phyloP scores from a whole-genome alignment of 2,113 vertebrate species.

The Callithrix jacchus region DNA sequence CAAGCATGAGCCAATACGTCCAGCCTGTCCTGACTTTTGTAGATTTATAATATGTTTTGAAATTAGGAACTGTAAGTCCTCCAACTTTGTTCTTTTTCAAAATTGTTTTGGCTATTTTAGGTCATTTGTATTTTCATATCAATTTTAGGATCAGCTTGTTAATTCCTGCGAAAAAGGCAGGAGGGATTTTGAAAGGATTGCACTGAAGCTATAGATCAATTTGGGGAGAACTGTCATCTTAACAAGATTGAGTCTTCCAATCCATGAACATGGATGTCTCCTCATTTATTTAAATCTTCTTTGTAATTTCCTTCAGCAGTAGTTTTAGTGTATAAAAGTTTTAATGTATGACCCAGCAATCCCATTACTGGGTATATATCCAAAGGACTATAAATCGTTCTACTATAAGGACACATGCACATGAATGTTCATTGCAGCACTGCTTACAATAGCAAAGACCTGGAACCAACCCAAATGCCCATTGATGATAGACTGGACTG shows the following conservation, averaged over 20 bases:
- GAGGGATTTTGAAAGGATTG: background rate
- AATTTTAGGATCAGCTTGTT: background rate
- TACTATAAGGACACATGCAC: too few relatives aligned
- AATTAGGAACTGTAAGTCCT: background rate
- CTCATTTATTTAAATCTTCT: conserved; percentile 6
- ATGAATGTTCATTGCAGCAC: too few relatives aligned
- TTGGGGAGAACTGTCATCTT: background rate
- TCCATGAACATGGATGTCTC: background rate
- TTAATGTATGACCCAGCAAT: too few relatives aligned
- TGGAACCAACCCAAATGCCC: too few relatives aligned
- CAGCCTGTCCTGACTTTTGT: background rate
- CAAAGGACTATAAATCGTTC: too few relatives aligned
- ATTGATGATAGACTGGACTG: too few relatives aligned
- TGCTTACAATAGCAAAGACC: too few relatives aligned
- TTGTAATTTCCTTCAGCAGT: background rate
- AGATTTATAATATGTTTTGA: background rate
- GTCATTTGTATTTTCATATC: background rate
- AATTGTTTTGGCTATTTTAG: background rate
- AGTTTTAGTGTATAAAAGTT: background rate
- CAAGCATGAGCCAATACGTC: background rate
- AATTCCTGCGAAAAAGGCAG: background rate
- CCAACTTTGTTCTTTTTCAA: background rate
- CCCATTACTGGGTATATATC: too few relatives aligned
- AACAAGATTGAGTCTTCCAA: background rate
- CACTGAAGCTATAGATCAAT: background rate